Conservation (phyloP, 2,113 vertebrate genomes). For the Acanthisitta chloris region DNA sequence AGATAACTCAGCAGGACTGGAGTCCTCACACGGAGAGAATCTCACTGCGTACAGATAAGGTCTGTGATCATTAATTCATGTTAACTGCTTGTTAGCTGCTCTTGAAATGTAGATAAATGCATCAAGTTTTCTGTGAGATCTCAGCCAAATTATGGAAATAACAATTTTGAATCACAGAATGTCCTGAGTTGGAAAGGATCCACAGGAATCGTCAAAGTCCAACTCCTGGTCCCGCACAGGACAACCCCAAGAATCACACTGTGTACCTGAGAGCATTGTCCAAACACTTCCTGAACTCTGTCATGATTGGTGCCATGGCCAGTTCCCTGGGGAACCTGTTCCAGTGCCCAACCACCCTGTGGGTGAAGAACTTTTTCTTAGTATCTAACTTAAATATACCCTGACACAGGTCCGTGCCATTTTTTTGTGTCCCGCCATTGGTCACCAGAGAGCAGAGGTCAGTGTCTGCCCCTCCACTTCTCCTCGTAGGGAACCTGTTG, state of each 20-base stretch:
- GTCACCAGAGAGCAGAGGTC: background rate
- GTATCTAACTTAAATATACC: background rate
- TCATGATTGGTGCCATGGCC: background rate
- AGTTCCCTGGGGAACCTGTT: background rate
- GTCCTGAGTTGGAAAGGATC: background rate
- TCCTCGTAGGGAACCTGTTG: accelerated
- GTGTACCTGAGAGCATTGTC: background rate
- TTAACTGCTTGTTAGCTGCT: background rate
- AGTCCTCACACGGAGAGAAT: background rate
- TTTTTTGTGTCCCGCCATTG: background rate
- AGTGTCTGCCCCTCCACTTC: background rate
- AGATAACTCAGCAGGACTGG: background rate
- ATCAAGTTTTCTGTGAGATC: background rate
- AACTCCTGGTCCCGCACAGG: background rate
- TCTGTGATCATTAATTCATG: background rate
- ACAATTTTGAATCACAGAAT: background rate
- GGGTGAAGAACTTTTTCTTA: background rate
- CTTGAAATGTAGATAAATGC: background rate
- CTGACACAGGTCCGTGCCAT: background rate
- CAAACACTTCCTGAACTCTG: background rate
- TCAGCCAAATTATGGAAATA: background rate
- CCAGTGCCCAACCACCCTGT: background rate
- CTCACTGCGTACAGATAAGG: background rate
- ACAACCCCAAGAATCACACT: background rate
- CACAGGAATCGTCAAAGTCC: background rate